Evolutionary conservation across 2,888 invertebrate species (phyloP), one percentile per base, ranked within the genome.

Genomic region (Poecilus cupreus): DNA sequence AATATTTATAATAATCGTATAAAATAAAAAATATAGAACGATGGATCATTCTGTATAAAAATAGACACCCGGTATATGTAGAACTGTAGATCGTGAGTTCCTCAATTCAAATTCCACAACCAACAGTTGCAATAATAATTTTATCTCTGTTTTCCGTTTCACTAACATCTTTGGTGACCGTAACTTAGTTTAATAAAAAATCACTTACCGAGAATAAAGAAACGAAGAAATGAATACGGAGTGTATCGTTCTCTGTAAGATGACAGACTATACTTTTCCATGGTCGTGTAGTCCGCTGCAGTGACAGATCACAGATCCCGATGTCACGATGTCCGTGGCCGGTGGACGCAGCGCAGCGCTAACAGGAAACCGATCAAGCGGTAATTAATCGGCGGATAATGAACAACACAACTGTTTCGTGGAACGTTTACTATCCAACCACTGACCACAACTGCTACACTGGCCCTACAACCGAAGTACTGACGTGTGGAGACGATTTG

Each of bases 321-420:
- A 22, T 57, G 57, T 24, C 22, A 57, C 24, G 57, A 57, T n/a
- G 57, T 24, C 24, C 49, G 16, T 49, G 49, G 57, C 57, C 24
- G 24, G 16, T 49, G 49, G 22, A 13, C 24, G 24, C 57, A 18
- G 22, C 18, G 20, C 54, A 11, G 24, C 60, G 37, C 64, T 32
- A 37, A 68, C 37, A 68, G 64, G 64, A 68, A 68, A 68, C 18
- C 64, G 37, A 68, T 68, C 37, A 68, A 68, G 37, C 64, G 64
- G 64, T 68, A 68, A 68, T 68, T 68, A 68, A 68, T 68, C 37
- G 37, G 16, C 37, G 64, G 64, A 60, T 68, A 68, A 68, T 68
- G 64, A 32, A 24, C 60, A 37, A 51, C 51, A 18, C 18, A 51
- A 68, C 37, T 68, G 60, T 60, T 60, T 60, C 60, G n/a, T 24